Conservation (phyloP, 1,140 invertebrate species). For the Scaptomyza graminum region DNA sequence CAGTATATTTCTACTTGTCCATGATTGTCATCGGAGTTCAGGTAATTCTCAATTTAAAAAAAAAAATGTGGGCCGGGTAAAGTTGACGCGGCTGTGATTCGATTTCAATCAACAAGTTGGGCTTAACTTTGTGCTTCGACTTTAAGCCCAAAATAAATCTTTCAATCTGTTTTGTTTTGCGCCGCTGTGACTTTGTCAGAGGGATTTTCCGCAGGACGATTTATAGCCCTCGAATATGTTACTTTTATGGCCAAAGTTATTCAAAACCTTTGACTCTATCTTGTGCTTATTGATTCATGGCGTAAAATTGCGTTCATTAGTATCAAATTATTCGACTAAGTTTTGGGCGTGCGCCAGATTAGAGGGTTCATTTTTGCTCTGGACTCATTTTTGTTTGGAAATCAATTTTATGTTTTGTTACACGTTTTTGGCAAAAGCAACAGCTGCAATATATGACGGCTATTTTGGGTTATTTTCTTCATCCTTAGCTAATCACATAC, state of each 20-base stretch:
- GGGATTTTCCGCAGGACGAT: slow-evolving; percentile 31
- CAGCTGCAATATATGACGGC: slow-evolving; percentile 20
- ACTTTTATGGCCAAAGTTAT: slow-evolving; percentile 65
- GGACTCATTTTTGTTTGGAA: slow-evolving; percentile 42
- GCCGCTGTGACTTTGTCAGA: slow-evolving; percentile 13
- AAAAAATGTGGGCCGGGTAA: background rate
- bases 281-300: slow-evolving; percentile 14
- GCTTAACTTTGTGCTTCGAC: slow-evolving; percentile 46
- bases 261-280: slow-evolving; percentile 31
- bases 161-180: slow-evolving; percentile 49
- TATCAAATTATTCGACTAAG: slow-evolving; percentile 51
- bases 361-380: background rate
- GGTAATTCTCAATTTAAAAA: slow-evolving; percentile 54
- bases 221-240: slow-evolving; percentile 55
- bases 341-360: slow-evolving; percentile 31
- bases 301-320: slow-evolving; percentile 70
- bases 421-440: slow-evolving; percentile 15
- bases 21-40: slow-evolving; percentile 77
- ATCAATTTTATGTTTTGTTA: slow-evolving; percentile 53
- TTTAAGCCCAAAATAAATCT: background rate
- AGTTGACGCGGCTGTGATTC: slow-evolving; percentile 35
- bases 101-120: slow-evolving; percentile 77
- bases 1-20: slow-evolving; percentile 69
- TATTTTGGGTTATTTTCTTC: background rate
- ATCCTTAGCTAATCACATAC: background rate